phyloP scores from a whole-genome alignment of 2,113 vertebrate species.

The Machaerirhynchus nigripectus region DNA sequence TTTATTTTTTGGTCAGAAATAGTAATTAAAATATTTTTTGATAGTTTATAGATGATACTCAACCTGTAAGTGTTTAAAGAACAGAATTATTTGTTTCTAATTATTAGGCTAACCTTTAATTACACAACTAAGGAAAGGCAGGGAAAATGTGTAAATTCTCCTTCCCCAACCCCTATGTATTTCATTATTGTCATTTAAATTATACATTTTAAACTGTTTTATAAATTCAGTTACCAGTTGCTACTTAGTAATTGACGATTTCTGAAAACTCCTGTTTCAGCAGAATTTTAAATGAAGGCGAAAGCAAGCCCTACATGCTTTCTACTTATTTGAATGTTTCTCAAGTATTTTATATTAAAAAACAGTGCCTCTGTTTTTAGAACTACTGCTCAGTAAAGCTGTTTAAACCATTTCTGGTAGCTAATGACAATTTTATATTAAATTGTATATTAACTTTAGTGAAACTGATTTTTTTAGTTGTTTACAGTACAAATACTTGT shows the following conservation, averaged over 20 bases:
- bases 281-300: constrained; percentile 80
- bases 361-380: constrained; percentile 91
- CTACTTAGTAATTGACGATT: constrained; percentile 74
- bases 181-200: constrained; percentile 73
- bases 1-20: constrained; percentile 84
- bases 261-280: constrained; percentile 76
- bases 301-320: constrained; percentile 79
- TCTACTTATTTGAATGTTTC: constrained; percentile 92
- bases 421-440: constrained; percentile 88
- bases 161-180: constrained; percentile 67
- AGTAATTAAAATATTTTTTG: constrained; percentile 86
- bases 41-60: constrained; percentile 81
- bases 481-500: constrained; percentile 86
- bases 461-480: constrained; percentile 84
- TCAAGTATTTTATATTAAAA: constrained; percentile 86
- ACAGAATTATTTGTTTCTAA: constrained; percentile 76
- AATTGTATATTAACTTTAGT: constrained; percentile 87
- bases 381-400: constrained; percentile 86
- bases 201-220: constrained; percentile 76
- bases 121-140: constrained; percentile 77
- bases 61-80: constrained; percentile 78
- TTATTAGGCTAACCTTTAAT: constrained; percentile 77
- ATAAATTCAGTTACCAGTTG: constrained; percentile 77
- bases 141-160: constrained; percentile 79
- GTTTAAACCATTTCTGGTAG: constrained; percentile 87